Conservation (phyloP, 1,140 invertebrate genomes). For the Delia radicum region DNA sequence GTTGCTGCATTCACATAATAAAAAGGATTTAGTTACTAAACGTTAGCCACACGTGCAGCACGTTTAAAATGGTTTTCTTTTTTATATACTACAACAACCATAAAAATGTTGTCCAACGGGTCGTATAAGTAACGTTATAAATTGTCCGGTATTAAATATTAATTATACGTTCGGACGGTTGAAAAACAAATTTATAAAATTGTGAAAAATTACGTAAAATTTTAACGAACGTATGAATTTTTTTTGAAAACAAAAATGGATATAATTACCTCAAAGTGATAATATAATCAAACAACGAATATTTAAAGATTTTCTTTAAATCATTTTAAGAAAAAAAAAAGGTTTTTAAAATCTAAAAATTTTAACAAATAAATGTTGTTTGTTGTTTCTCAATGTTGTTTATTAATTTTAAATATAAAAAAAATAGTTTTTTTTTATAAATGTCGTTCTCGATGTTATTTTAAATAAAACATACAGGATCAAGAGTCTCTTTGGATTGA, state of each 20-base stretch:
- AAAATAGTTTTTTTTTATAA: not conserved
- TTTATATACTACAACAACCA: not conserved
- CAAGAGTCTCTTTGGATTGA: no score
- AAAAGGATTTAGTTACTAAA: constrained; percentile 44
- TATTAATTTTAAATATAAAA: not conserved
- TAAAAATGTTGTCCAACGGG: not conserved
- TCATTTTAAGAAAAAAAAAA: not conserved
- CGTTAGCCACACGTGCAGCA: constrained; percentile 50
- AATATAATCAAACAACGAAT: not conserved
- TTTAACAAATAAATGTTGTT: not conserved
- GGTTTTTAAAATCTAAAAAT: constrained; percentile 1
- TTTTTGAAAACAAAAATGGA: not conserved
- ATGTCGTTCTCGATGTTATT: not conserved
- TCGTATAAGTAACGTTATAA: constrained; percentile 1
- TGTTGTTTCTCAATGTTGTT: not conserved
- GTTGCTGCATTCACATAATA: not conserved
- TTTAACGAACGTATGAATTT: no score
- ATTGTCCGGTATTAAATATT: not conserved
- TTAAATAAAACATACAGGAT: no score
- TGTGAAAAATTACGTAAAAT: not conserved
- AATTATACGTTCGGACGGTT: not conserved
- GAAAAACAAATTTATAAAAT: not conserved
- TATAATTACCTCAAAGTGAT: not conserved
- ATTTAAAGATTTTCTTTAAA: no score
- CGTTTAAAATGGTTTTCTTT: constrained; percentile 22